Conservation (phyloP, 1,140 invertebrate species). For the Pseudomyrmex sp. region DNA sequence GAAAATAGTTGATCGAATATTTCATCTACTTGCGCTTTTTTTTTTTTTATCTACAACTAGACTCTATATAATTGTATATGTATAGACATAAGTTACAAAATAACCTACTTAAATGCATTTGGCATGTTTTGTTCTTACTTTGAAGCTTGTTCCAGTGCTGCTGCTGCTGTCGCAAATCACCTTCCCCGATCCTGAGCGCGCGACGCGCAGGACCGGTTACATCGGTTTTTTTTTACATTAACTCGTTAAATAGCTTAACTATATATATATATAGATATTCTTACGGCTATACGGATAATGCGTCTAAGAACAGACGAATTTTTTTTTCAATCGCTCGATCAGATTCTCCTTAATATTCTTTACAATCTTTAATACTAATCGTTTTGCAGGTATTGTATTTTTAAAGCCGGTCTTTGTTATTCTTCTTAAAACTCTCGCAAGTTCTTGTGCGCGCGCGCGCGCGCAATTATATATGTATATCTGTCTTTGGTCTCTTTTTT, state of each 20-base stretch:
- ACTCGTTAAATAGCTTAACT: conserved; percentile 11
- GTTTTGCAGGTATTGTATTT: conserved; percentile 8
- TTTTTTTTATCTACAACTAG: conserved; percentile 53
- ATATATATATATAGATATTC: conserved; percentile 5
- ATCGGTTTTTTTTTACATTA: conserved; percentile 21
- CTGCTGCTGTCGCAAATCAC: conserved; percentile 13
- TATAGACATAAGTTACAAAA: conserved; percentile 71
- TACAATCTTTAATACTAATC: too few relatives aligned
- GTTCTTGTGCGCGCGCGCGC: too few relatives aligned
- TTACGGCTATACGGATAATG: conserved; percentile 15
- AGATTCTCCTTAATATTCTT: not conserved
- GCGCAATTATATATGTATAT: not conserved
- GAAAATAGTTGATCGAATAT: conserved; percentile 21
- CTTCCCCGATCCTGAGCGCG: not conserved
- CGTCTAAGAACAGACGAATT: conserved; percentile 29
- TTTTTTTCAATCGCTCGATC: not conserved
- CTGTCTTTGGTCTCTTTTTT: conserved; percentile 46
- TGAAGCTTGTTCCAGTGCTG: conserved; percentile 28
- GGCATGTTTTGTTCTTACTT: conserved; percentile 75
- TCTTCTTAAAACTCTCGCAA: too few relatives aligned
- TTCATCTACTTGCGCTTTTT: not conserved
- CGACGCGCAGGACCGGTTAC: conserved; percentile 3
- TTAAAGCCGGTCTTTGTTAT: not conserved
- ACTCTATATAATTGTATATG: not conserved
- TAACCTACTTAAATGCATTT: conserved; percentile 80